Evolutionary conservation across 2,797 vertebrate species (phyloP).

Genomic region (Schizopygopsis pylzovi): DNA sequence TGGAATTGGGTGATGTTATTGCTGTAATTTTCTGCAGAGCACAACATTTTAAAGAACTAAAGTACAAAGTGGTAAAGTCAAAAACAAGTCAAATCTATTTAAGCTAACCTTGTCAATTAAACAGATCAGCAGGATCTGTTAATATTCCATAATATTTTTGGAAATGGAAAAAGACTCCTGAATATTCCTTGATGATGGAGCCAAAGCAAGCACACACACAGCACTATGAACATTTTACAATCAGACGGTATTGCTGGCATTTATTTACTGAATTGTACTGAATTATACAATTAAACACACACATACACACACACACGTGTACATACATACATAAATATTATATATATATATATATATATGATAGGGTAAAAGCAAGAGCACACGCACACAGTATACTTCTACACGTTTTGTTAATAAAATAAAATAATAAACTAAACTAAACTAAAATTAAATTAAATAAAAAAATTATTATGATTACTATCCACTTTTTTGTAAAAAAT

Average conservation of each 20-base stretch:
- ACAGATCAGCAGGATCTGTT: neutral
- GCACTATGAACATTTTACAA: neutral
- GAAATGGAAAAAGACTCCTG: neutral
- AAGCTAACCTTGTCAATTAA: constrained; percentile 7
- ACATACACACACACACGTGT: no score
- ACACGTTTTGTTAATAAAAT: neutral
- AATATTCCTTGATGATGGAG: neutral
- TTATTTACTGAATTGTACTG: neutral
- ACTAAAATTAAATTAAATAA: neutral
- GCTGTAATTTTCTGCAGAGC: constrained; percentile 36
- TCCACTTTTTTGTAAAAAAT: neutral
- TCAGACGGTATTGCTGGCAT: no score
- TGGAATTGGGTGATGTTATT: constrained; percentile 5
- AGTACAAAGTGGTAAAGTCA: constrained; percentile 1
- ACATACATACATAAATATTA: no score
- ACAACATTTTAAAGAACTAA: constrained; percentile 38
- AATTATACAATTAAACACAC: neutral
- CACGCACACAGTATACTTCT: no score
- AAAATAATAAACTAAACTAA: neutral
- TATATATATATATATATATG: no score
- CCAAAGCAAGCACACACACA: neutral
- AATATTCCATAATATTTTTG: no score
- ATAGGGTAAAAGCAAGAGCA: no score
- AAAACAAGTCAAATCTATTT: constrained; percentile 7
- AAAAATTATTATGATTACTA: neutral